A percentile compares a stretch with the other conserved stretches of the same genome.
Evolutionary conservation across 2,888 invertebrate genomes (phyloP).

Genomic region (Camptogramma bilineatum): DNA sequence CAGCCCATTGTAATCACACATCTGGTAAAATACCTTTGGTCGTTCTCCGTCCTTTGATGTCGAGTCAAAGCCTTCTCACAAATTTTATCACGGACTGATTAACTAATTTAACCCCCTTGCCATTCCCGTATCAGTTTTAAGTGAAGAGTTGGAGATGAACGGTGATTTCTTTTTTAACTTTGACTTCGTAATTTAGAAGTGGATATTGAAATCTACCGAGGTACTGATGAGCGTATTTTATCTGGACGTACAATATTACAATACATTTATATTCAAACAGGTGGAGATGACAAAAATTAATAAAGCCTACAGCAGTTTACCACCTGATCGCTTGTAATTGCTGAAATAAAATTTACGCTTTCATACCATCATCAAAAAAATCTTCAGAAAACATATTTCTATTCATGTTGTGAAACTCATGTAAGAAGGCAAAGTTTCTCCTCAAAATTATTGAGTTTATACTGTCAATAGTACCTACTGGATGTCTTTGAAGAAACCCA

Average conservation of each 20-base stretch:
- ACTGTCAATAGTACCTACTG: no score
- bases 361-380: no score
- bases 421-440: no score
- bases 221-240: background rate
- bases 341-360: no score
- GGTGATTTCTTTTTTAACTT: slow-evolving; percentile 26
- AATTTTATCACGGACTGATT: slow-evolving; percentile 43
- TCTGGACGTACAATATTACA: background rate
- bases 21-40: slow-evolving; percentile 36
- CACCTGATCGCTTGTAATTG: no score
- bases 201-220: background rate
- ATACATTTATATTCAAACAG: no score
- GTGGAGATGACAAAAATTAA: no score
- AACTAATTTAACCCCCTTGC: slow-evolving; percentile 42
- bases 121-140: slow-evolving; percentile 39
- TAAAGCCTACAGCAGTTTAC: no score
- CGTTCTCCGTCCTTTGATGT: slow-evolving; percentile 34
- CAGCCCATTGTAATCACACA: slow-evolving; percentile 38
- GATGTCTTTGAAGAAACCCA: no score
- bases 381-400: no score
- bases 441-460: no score
- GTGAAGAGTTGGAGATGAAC: slow-evolving; percentile 41
- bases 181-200: slow-evolving; percentile 8
- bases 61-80: slow-evolving; percentile 37
- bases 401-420: no score